Evolutionary conservation across 1,140 invertebrate species (phyloP), one percentile per base, ranked within the genome.

Genomic region (Armadillidium nasatum): DNA sequence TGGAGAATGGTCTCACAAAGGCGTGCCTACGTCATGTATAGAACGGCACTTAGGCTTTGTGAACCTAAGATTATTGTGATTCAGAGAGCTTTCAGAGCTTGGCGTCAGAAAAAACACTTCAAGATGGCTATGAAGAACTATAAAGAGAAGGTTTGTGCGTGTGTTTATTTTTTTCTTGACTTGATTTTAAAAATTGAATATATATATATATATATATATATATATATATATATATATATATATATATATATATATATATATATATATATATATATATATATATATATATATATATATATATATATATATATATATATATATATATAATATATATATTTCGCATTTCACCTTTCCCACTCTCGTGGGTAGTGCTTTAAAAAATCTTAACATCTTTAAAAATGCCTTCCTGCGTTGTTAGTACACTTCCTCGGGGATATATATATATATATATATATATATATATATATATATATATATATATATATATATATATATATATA

Each of bases 1-100:
- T 92, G 90, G 90, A 86, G 88, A 77, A 85, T 85, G 66, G 79
- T 87, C 10, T 71, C 86, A 44, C 86, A 88, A 72, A 85, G 86
- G 77, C 87, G 83, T 79, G 83, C 84, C 78, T 90, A 88, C 83
- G 79, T 82, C 3, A 85, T 83, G 21, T 81, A 87, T 11, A 82
- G 70, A 45, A 44, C 70, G 21, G 76, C 74, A 7, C 44, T 76
- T 10, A 71, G 71, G 19, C 45, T 76, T 60, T 72, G 43, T 11
- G 76, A 74, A 23, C 76, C 75, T 3, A 68, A 76, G 43, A 72
- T 76, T 21, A 74, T 76, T n/a, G 44, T 66, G 10, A 70, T 78
- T 21, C 79, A 77, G 33, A 67, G 77, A 44, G 76, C 75, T 15
- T 75, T 74, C 11, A 23, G 72, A 7, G 44, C 69, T 23, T 76